A percentile compares a stretch with the other conserved stretches of the same genome.
Conservation (phyloP, 2,797 vertebrate species). For the Tenualosa thibaudeaui region DNA sequence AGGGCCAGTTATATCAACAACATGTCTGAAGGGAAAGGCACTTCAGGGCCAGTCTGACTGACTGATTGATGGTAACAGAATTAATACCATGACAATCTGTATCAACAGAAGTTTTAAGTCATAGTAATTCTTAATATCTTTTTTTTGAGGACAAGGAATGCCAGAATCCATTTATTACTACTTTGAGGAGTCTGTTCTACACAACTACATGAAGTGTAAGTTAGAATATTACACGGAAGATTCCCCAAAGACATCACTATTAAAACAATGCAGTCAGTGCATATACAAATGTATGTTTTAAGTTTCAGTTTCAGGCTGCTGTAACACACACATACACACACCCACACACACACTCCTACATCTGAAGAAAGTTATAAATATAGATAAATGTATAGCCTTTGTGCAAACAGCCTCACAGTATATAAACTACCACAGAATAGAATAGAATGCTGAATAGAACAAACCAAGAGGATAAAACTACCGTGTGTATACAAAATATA, state of each 20-base stretch:
- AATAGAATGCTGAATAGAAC: background rate
- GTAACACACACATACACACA: background rate
- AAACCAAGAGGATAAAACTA: background rate
- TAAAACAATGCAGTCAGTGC: background rate
- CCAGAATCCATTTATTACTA: background rate
- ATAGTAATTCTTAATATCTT: background rate
- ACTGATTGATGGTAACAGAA: background rate
- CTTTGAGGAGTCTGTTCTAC: background rate
- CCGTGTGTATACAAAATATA: background rate
- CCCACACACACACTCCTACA: background rate
- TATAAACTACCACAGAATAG: background rate
- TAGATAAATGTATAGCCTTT: background rate
- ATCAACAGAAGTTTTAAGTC: background rate
- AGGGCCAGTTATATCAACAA: background rate
- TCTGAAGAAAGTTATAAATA: background rate
- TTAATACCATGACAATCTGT: background rate
- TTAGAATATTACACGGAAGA: background rate
- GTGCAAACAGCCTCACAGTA: slow-evolving; percentile 7
- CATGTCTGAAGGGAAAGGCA: background rate
- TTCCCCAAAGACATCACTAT: background rate
- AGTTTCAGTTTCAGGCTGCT: background rate
- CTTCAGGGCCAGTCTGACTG: background rate
- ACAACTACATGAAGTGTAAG: background rate
- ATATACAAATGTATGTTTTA: background rate
- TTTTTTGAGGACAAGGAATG: background rate